These are phyloP conservation scores for Lithobius niger DNA, from an alignment of 1,140 invertebrate species.

Conservation along the genomic window DNA sequence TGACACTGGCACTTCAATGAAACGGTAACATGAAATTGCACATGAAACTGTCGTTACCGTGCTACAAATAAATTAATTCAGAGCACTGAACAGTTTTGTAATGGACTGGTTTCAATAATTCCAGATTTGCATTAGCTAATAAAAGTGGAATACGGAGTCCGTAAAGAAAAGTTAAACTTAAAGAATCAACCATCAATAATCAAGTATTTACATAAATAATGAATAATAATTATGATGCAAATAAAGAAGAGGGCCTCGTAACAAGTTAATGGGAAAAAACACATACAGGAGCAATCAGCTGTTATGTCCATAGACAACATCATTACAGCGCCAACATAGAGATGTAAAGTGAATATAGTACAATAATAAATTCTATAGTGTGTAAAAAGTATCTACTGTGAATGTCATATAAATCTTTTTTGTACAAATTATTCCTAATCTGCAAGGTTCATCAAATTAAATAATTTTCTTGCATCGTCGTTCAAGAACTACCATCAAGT, in stretches of 20 bases:
- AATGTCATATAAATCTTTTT: background rate
- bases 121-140: background rate
- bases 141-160: background rate
- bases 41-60: background rate
- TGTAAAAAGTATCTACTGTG: background rate
- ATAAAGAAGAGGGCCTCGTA: background rate
- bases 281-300: background rate
- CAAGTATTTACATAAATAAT: constrained; percentile 2
- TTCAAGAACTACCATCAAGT: background rate
- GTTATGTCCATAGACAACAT: background rate
- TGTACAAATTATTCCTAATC: background rate
- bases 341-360: background rate
- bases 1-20: background rate
- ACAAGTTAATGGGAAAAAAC: background rate
- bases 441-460: background rate
- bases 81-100: background rate
- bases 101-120: background rate
- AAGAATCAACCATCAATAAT: background rate
- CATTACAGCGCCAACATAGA: background rate
- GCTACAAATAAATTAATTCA: background rate
- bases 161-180: too few relatives aligned
- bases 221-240: background rate
- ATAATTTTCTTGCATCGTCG: background rate
- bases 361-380: background rate
- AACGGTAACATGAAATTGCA: background rate